A percentile compares a stretch with the other conserved stretches of the same genome.
phyloP scores from a whole-genome alignment of 2,888 invertebrate species.

The Pycnomerus fuliginosus region DNA sequence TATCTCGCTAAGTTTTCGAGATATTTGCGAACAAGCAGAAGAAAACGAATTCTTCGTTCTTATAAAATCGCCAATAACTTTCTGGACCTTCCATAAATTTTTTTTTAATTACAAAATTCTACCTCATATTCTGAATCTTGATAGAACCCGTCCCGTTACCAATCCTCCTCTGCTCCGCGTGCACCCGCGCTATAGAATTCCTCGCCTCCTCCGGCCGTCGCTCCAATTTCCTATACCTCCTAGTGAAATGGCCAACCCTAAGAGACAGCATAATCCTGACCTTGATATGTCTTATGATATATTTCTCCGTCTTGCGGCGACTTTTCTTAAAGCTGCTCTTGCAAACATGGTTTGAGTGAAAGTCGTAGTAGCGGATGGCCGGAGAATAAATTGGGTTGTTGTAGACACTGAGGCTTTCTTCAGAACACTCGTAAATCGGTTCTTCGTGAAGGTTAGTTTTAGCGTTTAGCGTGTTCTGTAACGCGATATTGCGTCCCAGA shows the following conservation, averaged over 20 bases:
- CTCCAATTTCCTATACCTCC: conserved; percentile 42
- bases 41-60: too few relatives aligned
- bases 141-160: conserved; percentile 50
- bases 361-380: conserved; percentile 28
- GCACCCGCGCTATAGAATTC: conserved; percentile 35
- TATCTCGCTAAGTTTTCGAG: too few relatives aligned
- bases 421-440: conserved; percentile 50
- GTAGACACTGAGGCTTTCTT: conserved; percentile 46
- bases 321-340: conserved; percentile 26
- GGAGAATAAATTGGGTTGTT: conserved; percentile 49
- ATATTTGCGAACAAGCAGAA: too few relatives aligned
- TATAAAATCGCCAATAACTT: too few relatives aligned
- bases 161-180: conserved; percentile 49
- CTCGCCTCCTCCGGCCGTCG: not conserved
- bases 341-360: conserved; percentile 29
- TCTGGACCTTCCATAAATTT: too few relatives aligned
- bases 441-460: conserved; percentile 49
- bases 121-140: conserved; percentile 54
- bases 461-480: conserved; percentile 43
- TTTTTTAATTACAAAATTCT: too few relatives aligned
- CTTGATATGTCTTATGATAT: conserved; percentile 64
- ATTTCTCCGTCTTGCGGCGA: conserved; percentile 55
- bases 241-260: conserved; percentile 57
- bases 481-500: conserved; percentile 40
- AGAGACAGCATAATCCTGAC: conserved; percentile 68